phyloP scores from a whole-genome alignment of 2,113 vertebrate species.

The Coturnix japonica region DNA sequence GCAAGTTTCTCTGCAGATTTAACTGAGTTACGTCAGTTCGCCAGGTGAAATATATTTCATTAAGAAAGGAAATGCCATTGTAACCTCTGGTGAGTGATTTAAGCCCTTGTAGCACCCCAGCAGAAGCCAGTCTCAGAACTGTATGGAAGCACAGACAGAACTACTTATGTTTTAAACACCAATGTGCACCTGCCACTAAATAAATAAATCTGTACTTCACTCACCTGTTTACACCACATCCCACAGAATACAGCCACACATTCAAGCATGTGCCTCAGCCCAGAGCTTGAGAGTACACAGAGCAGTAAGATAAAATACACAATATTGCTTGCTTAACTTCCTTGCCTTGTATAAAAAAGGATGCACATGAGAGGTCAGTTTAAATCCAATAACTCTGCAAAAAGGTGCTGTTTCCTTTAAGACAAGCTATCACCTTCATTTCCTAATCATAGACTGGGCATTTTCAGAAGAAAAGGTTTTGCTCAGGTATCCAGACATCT shows the following conservation, averaged over 20 bases:
- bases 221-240: rapidly evolving
- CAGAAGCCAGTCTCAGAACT: not conserved
- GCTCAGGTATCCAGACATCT: not conserved
- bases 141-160: not conserved
- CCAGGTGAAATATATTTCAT: not conserved
- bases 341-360: not conserved
- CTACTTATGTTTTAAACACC: not conserved
- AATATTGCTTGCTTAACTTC: not conserved
- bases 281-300: not conserved
- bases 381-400: not conserved
- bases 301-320: not conserved
- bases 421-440: not conserved
- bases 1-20: not conserved
- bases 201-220: not conserved
- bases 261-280: not conserved
- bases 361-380: rapidly evolving
- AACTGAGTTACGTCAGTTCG: not conserved
- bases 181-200: not conserved
- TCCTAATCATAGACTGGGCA: not conserved
- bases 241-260: not conserved
- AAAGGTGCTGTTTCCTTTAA: not conserved
- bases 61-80: not conserved
- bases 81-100: not conserved
- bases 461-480: not conserved
- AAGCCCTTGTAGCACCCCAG: not conserved